These are phyloP conservation scores for Agonopterix heracliana DNA, from an alignment of 2,888 invertebrate genomes.

Conservation along the genomic window DNA sequence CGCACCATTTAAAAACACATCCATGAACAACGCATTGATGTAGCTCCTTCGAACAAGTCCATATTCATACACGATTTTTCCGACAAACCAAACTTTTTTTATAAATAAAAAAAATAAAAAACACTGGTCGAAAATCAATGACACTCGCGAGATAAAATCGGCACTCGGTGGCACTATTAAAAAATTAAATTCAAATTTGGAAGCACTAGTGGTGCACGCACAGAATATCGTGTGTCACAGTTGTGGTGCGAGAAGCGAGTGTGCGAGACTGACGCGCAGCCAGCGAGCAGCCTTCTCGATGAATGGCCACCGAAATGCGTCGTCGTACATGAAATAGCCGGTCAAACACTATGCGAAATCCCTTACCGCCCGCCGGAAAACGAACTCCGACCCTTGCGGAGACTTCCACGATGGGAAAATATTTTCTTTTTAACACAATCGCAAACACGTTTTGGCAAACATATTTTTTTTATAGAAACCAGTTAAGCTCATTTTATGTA, in stretches of 20 bases:
- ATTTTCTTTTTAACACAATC: conserved; percentile 1
- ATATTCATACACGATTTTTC: conserved; percentile 61
- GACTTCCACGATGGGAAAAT: conserved; percentile 29
- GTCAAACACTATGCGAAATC: conserved; percentile 72
- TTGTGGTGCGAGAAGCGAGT: conserved; percentile 52
- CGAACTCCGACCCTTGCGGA: conserved; percentile 51
- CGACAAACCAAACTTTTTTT: conserved; percentile 31
- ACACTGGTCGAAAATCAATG: conserved; percentile 47
- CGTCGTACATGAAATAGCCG: conserved; percentile 73
- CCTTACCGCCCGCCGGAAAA: conserved; percentile 60
- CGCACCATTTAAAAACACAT: conserved; percentile 75
- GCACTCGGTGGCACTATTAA: conserved; percentile 15
- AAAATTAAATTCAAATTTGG: conserved; percentile 20
- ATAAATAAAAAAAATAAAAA: conserved; percentile 22
- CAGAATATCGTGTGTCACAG: conserved; percentile 47
- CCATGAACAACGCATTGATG: conserved; percentile 76
- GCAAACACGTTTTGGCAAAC: too few relatives aligned
- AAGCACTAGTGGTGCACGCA: conserved; percentile 45
- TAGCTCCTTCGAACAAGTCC: conserved; percentile 69
- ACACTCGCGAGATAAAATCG: conserved; percentile 26
- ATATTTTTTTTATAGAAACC: too few relatives aligned
- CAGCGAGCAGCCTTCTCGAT: conserved; percentile 69
- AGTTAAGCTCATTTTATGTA: too few relatives aligned
- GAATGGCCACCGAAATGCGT: conserved; percentile 75
- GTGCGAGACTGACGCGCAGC: conserved; percentile 69